Base-by-base conservation (phyloP, 2,113 vertebrate genomes). In the Rhadina sibilatrix region DNA sequence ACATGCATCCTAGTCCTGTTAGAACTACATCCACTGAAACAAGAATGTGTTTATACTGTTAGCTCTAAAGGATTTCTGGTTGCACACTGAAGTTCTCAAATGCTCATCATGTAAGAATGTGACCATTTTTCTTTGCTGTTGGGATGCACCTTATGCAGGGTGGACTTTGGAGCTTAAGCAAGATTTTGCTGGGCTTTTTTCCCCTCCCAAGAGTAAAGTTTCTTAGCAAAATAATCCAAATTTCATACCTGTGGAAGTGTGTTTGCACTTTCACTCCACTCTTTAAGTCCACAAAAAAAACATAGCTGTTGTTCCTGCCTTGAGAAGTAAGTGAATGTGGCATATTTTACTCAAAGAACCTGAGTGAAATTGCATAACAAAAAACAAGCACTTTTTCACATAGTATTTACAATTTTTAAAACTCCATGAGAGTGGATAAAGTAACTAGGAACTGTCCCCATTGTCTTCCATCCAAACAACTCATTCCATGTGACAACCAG, bases 401-500 rank as follows among this genome's bases (percentile, higher is more conserved):
- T 2, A 50, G 23, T 27, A 50, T 59, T 70, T 63, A 7, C 25
- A 18, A 17, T 37, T 87, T 79, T 78, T 53, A 38, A 74, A 77
- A n/a, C 11, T 23, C 3, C 5, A 5, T 42, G 24, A 53, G 21
- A 46, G 15, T 1, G 3, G 21, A 15, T n/a, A 8, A 38, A 35
- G 28, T 54, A 78, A 38, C 18, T 38, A 33, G 57, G 25, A 56
- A 31, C 17, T 44, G 1, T 25, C 22, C 91, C 44, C 9, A 11
- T 37, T 24, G 1, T 31, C 25, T 20, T 77, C 37, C 11, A 11
- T 37, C 44, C 21, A 54, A 84, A 52, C 50, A 74, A 9, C 20
- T 30, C 42, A 6, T 37, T 53, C 56, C 0, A 0, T 11, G 2
- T 47, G 52, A 75, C 44, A 56, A 38, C 8, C 13, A 18, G 6